Base-by-base conservation (phyloP, 2,888 invertebrate genomes). In the Euphydryas editha region DNA sequence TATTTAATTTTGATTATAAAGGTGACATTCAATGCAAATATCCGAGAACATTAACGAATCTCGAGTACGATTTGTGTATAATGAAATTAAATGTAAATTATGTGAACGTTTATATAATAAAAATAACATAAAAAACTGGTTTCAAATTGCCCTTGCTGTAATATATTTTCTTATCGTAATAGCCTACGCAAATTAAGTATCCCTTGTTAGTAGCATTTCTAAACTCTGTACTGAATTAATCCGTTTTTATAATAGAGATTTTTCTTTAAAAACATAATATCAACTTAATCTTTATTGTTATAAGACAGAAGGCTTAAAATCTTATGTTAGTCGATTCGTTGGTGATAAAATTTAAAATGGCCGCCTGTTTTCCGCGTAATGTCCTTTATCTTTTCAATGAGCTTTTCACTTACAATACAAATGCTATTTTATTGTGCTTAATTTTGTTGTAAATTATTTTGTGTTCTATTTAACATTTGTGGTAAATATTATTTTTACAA, bases 101-200 rank as follows among this genome's bases (percentile, higher is more conserved):
- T 51, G 51, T 42, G 42, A 54, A 59, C 57, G 44, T 59, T 59
- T 18, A 60, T 46, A 44, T 21, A 62, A 47, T 17, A 49, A 61
- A 62, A 21, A 58, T 57, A 2, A 30, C 5, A 30, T 30, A 30
- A 30, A 30, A 30, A 30, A 30, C 8, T 8, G 6, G 61, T 36
- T 36, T 18, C 51, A 59, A 67, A 58, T 67, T 56, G 51, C 66
- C 54, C 24, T 51, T 56, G n/a, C 21, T 49, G 54, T 30, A 18
- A 68, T 65, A 62, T 59, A 61, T 71, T 73, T 70, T 60, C 70
- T 69, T 72, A 73, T 72, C 73, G 62, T 68, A 70, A 71, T 64
- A 42, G 61, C 61, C 39, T 47, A 37, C 63, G 62, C 65, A 64
- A 65, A 71, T 73, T 68, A 62, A 67, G 42, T 60, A 65, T 61